Conservation (phyloP, 2,888 invertebrate genomes). For the Phoronis australis region DNA sequence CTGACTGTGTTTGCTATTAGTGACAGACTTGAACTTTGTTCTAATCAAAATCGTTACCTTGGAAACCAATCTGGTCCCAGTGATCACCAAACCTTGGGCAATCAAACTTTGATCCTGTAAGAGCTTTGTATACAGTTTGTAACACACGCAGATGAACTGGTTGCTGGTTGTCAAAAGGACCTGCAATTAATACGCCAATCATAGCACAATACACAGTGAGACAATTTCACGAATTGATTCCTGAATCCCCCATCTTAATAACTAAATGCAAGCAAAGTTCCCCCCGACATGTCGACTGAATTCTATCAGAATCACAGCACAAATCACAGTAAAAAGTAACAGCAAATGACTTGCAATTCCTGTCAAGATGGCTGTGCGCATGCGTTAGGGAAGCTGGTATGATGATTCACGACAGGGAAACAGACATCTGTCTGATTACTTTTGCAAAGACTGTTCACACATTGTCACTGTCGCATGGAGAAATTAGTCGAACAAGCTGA, state of each 20-base stretch:
- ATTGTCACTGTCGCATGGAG: no score
- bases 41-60: no score
- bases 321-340: background rate
- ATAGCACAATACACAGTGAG: background rate
- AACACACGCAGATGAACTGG: conserved; percentile 52
- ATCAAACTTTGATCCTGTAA: conserved; percentile 53
- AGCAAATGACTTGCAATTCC: background rate
- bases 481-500: no score
- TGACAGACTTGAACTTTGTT: no score
- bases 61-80: conserved; percentile 60
- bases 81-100: conserved; percentile 56
- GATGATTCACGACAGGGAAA: no score
- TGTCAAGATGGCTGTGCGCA: no score
- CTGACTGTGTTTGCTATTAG: no score
- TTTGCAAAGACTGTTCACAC: no score
- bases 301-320: no score
- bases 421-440: no score
- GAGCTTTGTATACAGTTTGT: conserved; percentile 54
- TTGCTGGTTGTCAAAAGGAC: conserved; percentile 51
- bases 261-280: background rate
- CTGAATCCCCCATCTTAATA: background rate
- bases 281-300: no score
- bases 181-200: conserved; percentile 24
- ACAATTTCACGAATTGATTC: background rate
- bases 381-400: no score